Evolutionary conservation across 2,797 vertebrate species (phyloP).

Genomic region (Fundulus diaphanus): DNA sequence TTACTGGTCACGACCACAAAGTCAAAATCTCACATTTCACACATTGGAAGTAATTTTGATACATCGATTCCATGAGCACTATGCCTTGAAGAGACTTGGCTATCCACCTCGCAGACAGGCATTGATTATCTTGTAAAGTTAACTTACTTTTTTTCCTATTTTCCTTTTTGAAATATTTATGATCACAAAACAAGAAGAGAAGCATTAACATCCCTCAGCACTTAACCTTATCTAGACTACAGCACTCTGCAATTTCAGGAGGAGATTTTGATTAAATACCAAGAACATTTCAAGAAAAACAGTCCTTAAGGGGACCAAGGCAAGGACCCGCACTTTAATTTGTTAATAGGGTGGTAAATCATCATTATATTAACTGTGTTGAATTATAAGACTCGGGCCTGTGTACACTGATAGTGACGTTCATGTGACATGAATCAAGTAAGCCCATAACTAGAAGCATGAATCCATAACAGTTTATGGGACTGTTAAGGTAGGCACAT

Average conservation of each 20-base stretch:
- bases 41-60: slow-evolving; percentile 56
- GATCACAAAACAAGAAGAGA: slow-evolving; percentile 67
- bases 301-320: slow-evolving; percentile 66
- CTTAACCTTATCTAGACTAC: slow-evolving; percentile 68
- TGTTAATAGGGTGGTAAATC: slow-evolving; percentile 71
- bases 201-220: slow-evolving; percentile 65
- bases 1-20: slow-evolving; percentile 32
- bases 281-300: slow-evolving; percentile 70
- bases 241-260: slow-evolving; percentile 67
- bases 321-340: slow-evolving; percentile 72
- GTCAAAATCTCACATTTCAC: slow-evolving; percentile 40
- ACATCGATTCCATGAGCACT: slow-evolving; percentile 50
- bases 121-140: slow-evolving; percentile 71
- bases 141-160: slow-evolving; percentile 72
- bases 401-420: slow-evolving; percentile 50
- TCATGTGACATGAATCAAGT: slow-evolving; percentile 39
- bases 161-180: slow-evolving; percentile 72
- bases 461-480: slow-evolving; percentile 44
- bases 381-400: slow-evolving; percentile 54
- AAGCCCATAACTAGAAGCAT: slow-evolving; percentile 29
- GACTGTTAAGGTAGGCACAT: slow-evolving; percentile 24
- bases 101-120: slow-evolving; percentile 71
- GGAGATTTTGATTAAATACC: slow-evolving; percentile 76
- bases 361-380: slow-evolving; percentile 65
- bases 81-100: slow-evolving; percentile 48